Evolutionary conservation across 2,888 invertebrate species (phyloP).

Genomic region (Octonoba sinensis): DNA sequence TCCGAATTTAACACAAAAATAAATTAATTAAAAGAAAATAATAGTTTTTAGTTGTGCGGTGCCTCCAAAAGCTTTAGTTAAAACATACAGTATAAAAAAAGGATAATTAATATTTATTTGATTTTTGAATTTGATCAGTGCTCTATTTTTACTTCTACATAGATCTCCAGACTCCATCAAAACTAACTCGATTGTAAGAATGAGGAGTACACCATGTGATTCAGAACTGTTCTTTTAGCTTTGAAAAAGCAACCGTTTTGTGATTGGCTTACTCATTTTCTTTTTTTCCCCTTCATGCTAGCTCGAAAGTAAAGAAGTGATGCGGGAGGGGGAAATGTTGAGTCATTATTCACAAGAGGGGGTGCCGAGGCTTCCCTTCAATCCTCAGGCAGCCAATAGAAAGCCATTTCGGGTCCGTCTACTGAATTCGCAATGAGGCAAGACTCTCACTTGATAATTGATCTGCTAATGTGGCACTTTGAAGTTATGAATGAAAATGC

Average conservation of each 20-base stretch:
- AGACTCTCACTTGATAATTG: background rate
- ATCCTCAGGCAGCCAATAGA: conserved; percentile 49
- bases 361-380: conserved; percentile 9
- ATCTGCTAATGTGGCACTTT: background rate
- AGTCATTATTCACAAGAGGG: conserved; percentile 52
- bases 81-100: too few relatives aligned
- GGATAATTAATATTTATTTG: too few relatives aligned
- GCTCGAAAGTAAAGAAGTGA: background rate
- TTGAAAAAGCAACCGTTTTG: background rate
- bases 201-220: too few relatives aligned
- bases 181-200: background rate
- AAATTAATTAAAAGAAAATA: too few relatives aligned
- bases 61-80: too few relatives aligned
- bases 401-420: conserved; percentile 25
- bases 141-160: background rate
- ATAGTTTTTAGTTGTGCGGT: too few relatives aligned
- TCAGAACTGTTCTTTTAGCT: background rate
- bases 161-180: background rate
- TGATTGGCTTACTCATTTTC: conserved; percentile 22
- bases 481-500: too few relatives aligned
- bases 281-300: background rate
- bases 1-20: too few relatives aligned
- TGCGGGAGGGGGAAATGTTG: conserved; percentile 5
- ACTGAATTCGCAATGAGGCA: conserved; percentile 55
- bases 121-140: too few relatives aligned